A percentile compares a stretch with the other conserved stretches of the same genome.
Evolutionary conservation across 1,140 invertebrate species (phyloP).

Genomic region (Aphidius ervi): DNA sequence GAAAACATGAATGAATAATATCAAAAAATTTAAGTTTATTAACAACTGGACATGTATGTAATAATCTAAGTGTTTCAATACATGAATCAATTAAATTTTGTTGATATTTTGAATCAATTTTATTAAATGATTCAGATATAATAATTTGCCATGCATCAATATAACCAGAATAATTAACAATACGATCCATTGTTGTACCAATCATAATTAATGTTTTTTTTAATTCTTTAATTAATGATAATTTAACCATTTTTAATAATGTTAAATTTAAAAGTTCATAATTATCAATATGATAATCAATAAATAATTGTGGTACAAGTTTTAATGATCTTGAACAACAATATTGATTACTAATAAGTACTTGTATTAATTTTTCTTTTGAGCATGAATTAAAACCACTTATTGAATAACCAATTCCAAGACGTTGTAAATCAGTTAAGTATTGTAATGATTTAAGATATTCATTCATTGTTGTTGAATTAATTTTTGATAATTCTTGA

Average conservation of each 20-base stretch:
- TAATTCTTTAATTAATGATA: constrained; percentile 35
- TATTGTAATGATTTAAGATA: constrained; percentile 43
- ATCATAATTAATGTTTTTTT: constrained; percentile 35
- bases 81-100: constrained; percentile 34
- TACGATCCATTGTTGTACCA: constrained; percentile 24
- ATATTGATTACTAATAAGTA: constrained; percentile 35
- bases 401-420: constrained; percentile 45
- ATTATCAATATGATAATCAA: constrained; percentile 40
- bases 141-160: constrained; percentile 39
- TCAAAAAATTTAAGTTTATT: constrained; percentile 34
- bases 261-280: constrained; percentile 34
- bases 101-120: constrained; percentile 29
- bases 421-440: constrained; percentile 45
- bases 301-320: constrained; percentile 38
- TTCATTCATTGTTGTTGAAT: constrained; percentile 35
- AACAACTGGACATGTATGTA: constrained; percentile 41
- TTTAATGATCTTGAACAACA: constrained; percentile 28
- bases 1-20: constrained; percentile 33
- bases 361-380: constrained; percentile 41
- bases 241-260: constrained; percentile 35
- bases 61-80: constrained; percentile 32
- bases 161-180: constrained; percentile 39
- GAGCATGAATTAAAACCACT: constrained; percentile 36
- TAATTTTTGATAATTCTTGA: constrained; percentile 38
- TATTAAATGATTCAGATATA: constrained; percentile 35